These are phyloP conservation scores for Catostomus latipinnis DNA, from an alignment of 2,797 vertebrate species.

Conservation along the genomic window DNA sequence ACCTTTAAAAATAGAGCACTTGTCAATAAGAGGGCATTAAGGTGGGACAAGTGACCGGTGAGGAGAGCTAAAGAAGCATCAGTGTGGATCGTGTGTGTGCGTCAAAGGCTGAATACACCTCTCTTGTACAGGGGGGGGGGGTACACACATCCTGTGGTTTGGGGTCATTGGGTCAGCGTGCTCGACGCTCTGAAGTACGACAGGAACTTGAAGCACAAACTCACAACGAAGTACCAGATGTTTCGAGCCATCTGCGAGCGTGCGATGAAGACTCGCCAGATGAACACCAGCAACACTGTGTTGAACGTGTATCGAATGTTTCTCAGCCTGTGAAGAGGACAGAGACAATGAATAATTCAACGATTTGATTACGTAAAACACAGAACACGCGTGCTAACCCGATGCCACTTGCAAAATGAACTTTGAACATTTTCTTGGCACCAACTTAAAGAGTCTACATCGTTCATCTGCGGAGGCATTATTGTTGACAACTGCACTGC, in stretches of 20 bases:
- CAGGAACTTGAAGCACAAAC: slow-evolving; percentile 95
- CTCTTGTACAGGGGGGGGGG: not conserved
- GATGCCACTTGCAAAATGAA: not conserved
- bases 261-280: slow-evolving; percentile 94
- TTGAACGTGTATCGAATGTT: slow-evolving; percentile 95
- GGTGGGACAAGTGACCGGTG: slow-evolving; percentile 51
- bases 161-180: slow-evolving; percentile 77
- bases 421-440: too few species aligned
- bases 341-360: slow-evolving; percentile 14
- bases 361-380: not conserved
- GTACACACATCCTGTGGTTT: slow-evolving; percentile 53
- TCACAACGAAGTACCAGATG: slow-evolving; percentile 96
- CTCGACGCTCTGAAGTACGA: slow-evolving; percentile 94
- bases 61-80: slow-evolving; percentile 26
- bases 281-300: slow-evolving; percentile 87
- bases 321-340: slow-evolving; percentile 80
- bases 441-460: too few species aligned
- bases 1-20: slow-evolving; percentile 27
- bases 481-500: too few species aligned
- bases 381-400: not conserved
- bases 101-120: slow-evolving; percentile 54
- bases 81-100: slow-evolving; percentile 54
- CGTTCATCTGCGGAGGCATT: too few species aligned
- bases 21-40: not conserved
- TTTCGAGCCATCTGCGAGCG: slow-evolving; percentile 94